Conservation (phyloP, 2,797 vertebrate species). For the Limnodromus scolopaceus region DNA sequence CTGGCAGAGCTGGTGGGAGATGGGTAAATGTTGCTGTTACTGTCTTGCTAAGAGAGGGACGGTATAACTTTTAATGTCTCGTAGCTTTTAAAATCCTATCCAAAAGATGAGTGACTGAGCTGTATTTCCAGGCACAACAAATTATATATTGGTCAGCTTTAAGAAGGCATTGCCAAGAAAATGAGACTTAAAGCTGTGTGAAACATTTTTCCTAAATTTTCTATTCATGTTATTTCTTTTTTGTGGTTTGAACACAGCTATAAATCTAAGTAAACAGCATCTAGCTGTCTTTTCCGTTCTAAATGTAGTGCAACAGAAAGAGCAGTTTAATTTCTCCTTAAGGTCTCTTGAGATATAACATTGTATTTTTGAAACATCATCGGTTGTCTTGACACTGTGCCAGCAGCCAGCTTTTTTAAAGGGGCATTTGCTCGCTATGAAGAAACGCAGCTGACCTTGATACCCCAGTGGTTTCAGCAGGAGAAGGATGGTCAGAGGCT, state of each 20-base stretch:
- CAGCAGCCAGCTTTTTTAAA: constrained; percentile 29
- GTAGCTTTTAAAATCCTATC: not conserved
- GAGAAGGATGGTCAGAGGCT: not conserved
- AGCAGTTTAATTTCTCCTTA: constrained; percentile 67
- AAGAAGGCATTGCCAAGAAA: not conserved
- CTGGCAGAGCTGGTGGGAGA: not conserved
- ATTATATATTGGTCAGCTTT: not conserved
- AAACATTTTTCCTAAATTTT: not conserved
- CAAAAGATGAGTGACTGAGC: not conserved
- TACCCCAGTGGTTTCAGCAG: not conserved
- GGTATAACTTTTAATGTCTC: not conserved
- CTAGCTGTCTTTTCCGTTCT: not conserved
- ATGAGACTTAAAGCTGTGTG: constrained; percentile 33
- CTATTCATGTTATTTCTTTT: not conserved
- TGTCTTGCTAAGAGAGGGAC: not conserved
- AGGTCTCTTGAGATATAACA: constrained; percentile 48
- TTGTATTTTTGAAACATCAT: constrained; percentile 45
- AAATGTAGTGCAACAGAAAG: constrained; percentile 39
- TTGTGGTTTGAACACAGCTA: constrained; percentile 17
- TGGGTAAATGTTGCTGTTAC: not conserved
- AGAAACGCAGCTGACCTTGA: constrained; percentile 38
- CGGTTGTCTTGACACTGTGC: constrained; percentile 37
- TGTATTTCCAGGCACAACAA: not conserved
- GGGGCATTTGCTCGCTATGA: not conserved
- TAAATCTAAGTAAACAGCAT: constrained; percentile 63